Base-by-base conservation (phyloP, 1,140 invertebrate species). In the Fopius arisanus region DNA sequence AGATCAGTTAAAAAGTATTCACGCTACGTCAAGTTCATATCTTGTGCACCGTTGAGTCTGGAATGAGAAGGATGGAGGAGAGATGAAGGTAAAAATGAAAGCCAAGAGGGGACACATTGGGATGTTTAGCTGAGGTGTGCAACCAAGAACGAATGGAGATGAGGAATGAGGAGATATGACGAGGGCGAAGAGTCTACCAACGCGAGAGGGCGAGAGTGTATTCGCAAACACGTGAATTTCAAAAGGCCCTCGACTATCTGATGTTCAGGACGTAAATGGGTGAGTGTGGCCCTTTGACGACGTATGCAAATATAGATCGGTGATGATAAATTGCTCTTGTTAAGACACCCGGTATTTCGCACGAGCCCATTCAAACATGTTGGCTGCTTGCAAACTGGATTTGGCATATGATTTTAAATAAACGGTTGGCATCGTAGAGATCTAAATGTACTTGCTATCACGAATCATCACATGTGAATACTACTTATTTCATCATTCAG, bases 291-390 rank as follows among this genome's bases (percentile, higher is more conserved):
- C 81, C 85, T 87, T 86, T 84, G 84, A 87, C 87, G 83, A 87
- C 84, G 83, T 87, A 88, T 88, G 87, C 87, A 88, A 88, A 88
- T 87, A 87, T 83, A 88, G 87, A 88, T 88, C 84, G 86, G 86
- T 83, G 82, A 86, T 88, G 87, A 87, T 88, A 88, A 88, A 88
- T 88, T 88, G 84, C 85, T 86, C 86, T 86, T 84, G 86, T 87
- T 84, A 87, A 85, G 86, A 83, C 84, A 84, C 81, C 82, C 83
- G 83, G 86, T 83, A 86, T 87, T 88, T 88, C 86, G 84, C 83
- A 86, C 86, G 82, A 86, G 84, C 81, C 81, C 76, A 77, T 77
- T 77, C 40, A 77, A 77, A 77, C 70, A 67, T 72, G 73, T 74
- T 75, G 33, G 54, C 40, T 23, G 65, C n/a, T n/a, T 69, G 66